phyloP scores from a whole-genome alignment of 1,140 invertebrate genomes.

The Eubasilissa regina region DNA sequence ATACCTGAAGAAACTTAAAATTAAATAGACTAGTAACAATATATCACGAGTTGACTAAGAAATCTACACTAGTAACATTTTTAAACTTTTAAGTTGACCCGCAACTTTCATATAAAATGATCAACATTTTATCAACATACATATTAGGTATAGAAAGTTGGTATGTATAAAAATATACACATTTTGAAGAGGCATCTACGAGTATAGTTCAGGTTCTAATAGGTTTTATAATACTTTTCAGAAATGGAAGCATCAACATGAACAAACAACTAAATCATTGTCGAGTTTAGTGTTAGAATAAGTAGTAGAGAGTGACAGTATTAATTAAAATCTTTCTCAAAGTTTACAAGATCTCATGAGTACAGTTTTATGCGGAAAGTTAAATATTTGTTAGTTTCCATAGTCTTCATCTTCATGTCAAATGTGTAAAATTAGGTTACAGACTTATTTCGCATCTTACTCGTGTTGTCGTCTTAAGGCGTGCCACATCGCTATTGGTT shows the following conservation, averaged over 20 bases:
- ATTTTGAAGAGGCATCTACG: conserved; percentile 24
- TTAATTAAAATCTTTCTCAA: no score
- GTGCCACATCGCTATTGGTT: conserved; percentile 90
- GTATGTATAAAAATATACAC: conserved; percentile 28
- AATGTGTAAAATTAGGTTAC: no score
- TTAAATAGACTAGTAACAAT: conserved; percentile 34
- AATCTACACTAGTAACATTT: conserved; percentile 40
- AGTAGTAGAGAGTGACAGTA: no score
- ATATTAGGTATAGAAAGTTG: conserved; percentile 19
- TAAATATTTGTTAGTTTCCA: no score
- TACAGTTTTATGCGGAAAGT: no score
- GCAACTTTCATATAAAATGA: conserved; percentile 47
- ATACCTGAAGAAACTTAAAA: conserved; percentile 38
- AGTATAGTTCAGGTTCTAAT: conserved; percentile 5
- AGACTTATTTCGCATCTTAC: not conserved
- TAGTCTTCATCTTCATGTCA: no score
- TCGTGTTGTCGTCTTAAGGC: conserved; percentile 72
- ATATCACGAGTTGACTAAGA: conserved; percentile 44
- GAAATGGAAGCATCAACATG: conserved; percentile 8
- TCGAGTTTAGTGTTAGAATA: not conserved
- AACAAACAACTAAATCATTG: not conserved
- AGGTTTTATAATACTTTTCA: conserved; percentile 20
- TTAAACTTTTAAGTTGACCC: conserved; percentile 49
- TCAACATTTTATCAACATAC: conserved; percentile 42
- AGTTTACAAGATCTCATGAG: no score